A percentile compares a stretch with the other conserved stretches of the same genome.
Conservation (phyloP, 2,113 vertebrate genomes). For the Brachyhypopomus occidentalis region DNA sequence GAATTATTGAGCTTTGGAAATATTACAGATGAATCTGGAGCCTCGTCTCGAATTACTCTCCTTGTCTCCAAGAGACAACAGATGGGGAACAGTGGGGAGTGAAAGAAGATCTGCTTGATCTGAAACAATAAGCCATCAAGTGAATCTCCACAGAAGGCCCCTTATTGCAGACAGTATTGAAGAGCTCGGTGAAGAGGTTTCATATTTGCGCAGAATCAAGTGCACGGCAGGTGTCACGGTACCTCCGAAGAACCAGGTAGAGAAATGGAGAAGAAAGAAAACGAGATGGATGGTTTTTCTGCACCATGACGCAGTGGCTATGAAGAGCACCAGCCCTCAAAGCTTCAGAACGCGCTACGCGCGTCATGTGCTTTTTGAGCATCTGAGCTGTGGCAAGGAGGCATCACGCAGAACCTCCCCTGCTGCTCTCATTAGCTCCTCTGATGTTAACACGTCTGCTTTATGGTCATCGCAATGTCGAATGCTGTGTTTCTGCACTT, state of each 20-base stretch:
- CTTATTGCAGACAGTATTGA: slow-evolving; percentile 1
- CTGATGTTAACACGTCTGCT: slow-evolving; percentile 8
- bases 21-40: background rate
- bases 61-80: slow-evolving; percentile 7
- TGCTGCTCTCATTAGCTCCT: background rate
- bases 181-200: background rate
- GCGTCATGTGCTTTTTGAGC: background rate
- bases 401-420: background rate
- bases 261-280: background rate
- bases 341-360: background rate
- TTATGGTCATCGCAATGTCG: background rate
- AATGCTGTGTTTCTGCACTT: background rate
- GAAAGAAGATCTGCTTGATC: slow-evolving; percentile 10
- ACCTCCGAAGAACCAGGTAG: background rate
- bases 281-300: background rate
- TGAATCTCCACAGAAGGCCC: background rate
- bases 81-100: slow-evolving; percentile 13
- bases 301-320: background rate
- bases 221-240: slow-evolving; percentile 22
- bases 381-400: background rate
- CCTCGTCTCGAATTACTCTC: background rate
- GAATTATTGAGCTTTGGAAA: background rate
- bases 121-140: slow-evolving; percentile 1
- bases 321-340: background rate
- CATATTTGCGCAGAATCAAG: background rate